Base-by-base conservation (phyloP, 2,797 vertebrate species). In the Peromyscus melanophrys region DNA sequence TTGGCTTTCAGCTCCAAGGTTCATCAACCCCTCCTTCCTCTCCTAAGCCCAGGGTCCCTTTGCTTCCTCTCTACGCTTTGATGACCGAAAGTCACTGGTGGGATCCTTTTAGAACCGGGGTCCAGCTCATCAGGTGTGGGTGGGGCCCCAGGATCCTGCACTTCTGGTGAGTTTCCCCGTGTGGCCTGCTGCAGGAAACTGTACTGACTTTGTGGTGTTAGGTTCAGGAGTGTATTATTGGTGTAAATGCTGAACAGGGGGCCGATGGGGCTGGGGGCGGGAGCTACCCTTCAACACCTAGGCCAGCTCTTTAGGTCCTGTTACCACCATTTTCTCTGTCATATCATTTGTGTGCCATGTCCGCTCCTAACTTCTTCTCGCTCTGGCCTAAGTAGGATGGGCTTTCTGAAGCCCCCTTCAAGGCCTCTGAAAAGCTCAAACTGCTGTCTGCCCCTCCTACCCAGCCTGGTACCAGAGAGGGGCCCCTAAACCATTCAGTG, bases 291-390 rank as follows among this genome's bases (percentile, higher is more conserved):
- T 6, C 46, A 76, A 77, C 40, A 0, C 43, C 19, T 6, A 13
- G 46, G 10, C 25, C 25, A 78, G 46, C 11, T 14, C 25, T 27
- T 13, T 11, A 31, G 31, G 52, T 23, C 61, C 75, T 6, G 37
- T 13, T 23, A 34, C 13, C n/a, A 1, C 77, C 19, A 4, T 85
- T 52, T 9, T 43, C 29, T 13, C 46, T 21, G 13, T 11, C 67
- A 6, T 19, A 1, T 63, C 14, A 59, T 65, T 29, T 57, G 25
- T n/a, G 1, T 40, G 69, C n/a, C 0, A 0, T 0, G 63, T 37
- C 31, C 1, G 7, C 29, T 25, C 21, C 29, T 17, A 17, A 19
- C 43, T 8, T 49, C 31, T 7, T 4, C 29, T 25, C 27, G n/a
- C 27, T 4, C 19, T 6, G 29, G 14, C 40, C 40, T 11, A 23